These are phyloP conservation scores for Pangasianodon hypophthalmus DNA, from an alignment of 2,113 vertebrate species.

Conservation along the genomic window DNA sequence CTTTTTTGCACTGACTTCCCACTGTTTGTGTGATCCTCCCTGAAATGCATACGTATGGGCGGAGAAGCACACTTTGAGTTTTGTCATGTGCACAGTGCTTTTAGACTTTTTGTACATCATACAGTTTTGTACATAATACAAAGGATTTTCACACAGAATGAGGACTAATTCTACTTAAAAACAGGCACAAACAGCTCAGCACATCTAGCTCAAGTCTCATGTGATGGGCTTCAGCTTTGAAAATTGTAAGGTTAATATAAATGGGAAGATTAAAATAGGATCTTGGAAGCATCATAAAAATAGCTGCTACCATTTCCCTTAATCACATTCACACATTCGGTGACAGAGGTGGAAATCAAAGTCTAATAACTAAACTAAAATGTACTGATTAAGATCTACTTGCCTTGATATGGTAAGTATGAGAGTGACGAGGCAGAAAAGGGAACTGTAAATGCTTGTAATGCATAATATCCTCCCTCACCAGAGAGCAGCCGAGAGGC, in stretches of 20 bases:
- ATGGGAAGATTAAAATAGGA: background rate
- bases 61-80: background rate
- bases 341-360: background rate
- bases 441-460: conserved; percentile 61
- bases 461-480: conserved; percentile 72
- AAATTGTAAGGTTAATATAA: background rate
- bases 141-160: background rate
- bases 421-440: conserved; percentile 27
- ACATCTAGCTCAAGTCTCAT: background rate
- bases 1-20: background rate
- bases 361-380: conserved; percentile 28
- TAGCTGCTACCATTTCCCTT: background rate
- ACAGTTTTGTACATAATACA: background rate
- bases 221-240: background rate
- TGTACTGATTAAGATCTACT: conserved; percentile 7
- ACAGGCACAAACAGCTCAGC: background rate
- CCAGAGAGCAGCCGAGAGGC: conserved; percentile 65
- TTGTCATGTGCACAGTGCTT: background rate
- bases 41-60: background rate
- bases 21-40: background rate
- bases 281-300: background rate
- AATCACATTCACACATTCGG: background rate
- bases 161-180: background rate
- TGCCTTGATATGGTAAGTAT: conserved; percentile 29
- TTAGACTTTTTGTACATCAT: background rate